These are phyloP conservation scores for Cydia fagiglandana DNA, from an alignment of 1,140 invertebrate genomes.

Conservation along the genomic window DNA sequence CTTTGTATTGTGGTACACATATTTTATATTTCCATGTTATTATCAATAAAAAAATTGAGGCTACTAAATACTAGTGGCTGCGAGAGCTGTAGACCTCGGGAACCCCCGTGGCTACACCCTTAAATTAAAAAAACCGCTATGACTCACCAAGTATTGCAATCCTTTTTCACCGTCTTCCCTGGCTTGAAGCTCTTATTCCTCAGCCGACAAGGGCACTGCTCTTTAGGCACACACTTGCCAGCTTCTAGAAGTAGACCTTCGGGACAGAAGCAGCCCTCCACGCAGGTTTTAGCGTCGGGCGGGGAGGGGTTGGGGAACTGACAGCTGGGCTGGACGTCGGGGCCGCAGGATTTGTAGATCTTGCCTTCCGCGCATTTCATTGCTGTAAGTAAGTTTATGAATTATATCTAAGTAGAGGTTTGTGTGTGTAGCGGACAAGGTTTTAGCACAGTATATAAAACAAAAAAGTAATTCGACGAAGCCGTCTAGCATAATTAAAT, in stretches of 20 bases:
- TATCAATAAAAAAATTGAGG: too few relatives aligned
- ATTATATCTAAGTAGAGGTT: too few relatives aligned
- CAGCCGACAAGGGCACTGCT: slow-evolving; percentile 89
- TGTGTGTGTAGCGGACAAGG: too few relatives aligned
- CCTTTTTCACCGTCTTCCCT: slow-evolving; percentile 85
- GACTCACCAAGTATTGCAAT: slow-evolving; percentile 82
- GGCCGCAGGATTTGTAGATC: slow-evolving; percentile 86
- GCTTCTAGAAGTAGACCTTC: slow-evolving; percentile 85
- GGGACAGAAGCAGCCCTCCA: slow-evolving; percentile 94
- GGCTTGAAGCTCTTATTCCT: slow-evolving; percentile 87
- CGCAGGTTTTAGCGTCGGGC: slow-evolving; percentile 80
- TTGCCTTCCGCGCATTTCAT: slow-evolving; percentile 84
- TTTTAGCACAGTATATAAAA: too few relatives aligned
- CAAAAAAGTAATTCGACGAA: too few relatives aligned
- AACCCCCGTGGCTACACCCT: too few relatives aligned
- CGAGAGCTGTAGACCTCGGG: too few relatives aligned
- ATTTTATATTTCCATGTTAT: too few relatives aligned
- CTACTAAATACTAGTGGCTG: too few relatives aligned
- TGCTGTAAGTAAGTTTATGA: slow-evolving; percentile 73
- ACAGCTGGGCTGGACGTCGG: slow-evolving; percentile 78
- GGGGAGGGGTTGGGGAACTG: slow-evolving; percentile 53
- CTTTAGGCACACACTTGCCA: slow-evolving; percentile 84
- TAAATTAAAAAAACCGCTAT: too few relatives aligned
- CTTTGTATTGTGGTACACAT: too few relatives aligned
- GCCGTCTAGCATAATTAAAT: too few relatives aligned